These are phyloP conservation scores for Cantharis rustica DNA, from an alignment of 2,888 invertebrate genomes.

Conservation along the genomic window DNA sequence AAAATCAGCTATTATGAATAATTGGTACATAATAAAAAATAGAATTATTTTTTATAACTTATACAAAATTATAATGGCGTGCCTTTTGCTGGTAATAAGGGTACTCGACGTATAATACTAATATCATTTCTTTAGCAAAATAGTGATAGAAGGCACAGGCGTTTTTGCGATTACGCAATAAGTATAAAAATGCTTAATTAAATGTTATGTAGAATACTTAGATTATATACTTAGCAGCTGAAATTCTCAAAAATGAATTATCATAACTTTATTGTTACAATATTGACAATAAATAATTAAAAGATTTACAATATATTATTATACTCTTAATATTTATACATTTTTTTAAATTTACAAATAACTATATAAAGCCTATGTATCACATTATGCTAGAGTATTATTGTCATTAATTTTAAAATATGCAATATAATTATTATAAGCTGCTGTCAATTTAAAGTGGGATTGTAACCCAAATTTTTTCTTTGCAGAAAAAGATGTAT, in stretches of 20 bases:
- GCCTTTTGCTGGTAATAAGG: background rate
- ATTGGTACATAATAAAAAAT: background rate
- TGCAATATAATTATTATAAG: slow-evolving; percentile 10
- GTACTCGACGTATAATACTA: background rate
- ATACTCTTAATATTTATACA: slow-evolving; percentile 14
- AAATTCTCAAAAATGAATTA: background rate
- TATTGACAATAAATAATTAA: background rate
- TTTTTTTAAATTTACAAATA: slow-evolving; percentile 20
- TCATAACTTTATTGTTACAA: background rate
- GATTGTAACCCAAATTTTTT: slow-evolving; percentile 68
- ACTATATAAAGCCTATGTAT: slow-evolving; percentile 28
- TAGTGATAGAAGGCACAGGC: slow-evolving; percentile 35
- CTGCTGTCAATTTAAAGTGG: slow-evolving; percentile 50
- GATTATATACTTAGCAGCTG: background rate
- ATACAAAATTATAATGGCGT: background rate
- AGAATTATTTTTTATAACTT: background rate
- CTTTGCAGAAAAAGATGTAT: slow-evolving; percentile 83
- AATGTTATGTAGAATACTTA: background rate
- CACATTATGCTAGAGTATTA: slow-evolving; percentile 30
- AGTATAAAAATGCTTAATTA: background rate
- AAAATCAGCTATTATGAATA: background rate
- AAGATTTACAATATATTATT: background rate
- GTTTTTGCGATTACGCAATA: slow-evolving; percentile 24
- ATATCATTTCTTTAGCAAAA: slow-evolving; percentile 14
- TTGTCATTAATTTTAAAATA: slow-evolving; percentile 22